Evolutionary conservation across 2,797 vertebrate species (phyloP).

Genomic region (Paramormyrops hopkinsi): DNA sequence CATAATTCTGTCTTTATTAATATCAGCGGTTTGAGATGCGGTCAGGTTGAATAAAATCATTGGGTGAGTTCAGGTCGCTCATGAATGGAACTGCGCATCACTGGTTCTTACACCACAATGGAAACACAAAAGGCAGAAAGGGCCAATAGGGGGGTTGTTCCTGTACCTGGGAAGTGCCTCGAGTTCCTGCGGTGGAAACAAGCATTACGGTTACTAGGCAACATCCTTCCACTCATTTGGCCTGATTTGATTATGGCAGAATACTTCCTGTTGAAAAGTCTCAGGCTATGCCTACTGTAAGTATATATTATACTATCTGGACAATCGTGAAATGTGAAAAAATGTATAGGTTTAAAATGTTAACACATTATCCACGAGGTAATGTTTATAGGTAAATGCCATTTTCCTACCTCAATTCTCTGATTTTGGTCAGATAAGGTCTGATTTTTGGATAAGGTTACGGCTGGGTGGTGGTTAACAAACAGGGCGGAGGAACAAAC

Average conservation of each 20-base stretch:
- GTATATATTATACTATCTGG: neutral
- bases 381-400: neutral
- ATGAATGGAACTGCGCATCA: neutral
- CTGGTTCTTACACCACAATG: neutral
- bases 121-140: neutral
- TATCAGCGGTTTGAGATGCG: neutral
- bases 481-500: neutral
- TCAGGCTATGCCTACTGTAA: neutral
- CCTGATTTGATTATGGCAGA: neutral
- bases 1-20: neutral
- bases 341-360: neutral
- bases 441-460: neutral
- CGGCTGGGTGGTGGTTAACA: neutral
- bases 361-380: neutral
- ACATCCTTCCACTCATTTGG: neutral
- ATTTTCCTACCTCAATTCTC: neutral
- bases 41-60: neutral
- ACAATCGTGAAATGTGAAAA: neutral
- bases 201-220: neutral
- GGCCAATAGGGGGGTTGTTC: neutral
- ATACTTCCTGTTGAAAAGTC: neutral
- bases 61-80: neutral
- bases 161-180: neutral
- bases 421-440: neutral
- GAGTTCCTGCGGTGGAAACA: neutral